Base-by-base conservation (phyloP, 2,888 invertebrate species). In the Nemotelus pantherinus region DNA sequence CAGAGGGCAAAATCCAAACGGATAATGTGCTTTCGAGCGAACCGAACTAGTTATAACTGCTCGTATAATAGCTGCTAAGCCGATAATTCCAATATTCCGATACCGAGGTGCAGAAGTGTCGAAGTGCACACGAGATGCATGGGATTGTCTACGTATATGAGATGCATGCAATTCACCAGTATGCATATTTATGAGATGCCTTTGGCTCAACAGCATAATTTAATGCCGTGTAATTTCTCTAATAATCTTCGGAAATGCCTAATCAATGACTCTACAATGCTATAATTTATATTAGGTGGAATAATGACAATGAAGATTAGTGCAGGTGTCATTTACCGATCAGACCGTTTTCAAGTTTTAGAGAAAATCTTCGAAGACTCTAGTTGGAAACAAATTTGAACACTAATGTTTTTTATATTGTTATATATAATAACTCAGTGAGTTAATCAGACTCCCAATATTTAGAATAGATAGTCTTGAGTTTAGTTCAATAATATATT, bases 221-320 rank as follows among this genome's bases (percentile, higher is more conserved):
- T 74, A 74, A 74, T 39, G 50, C 74, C 60, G 41, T 74, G 74
- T 74, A 63, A 74, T 74, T 60, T 74, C 74, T 74, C 63, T 45
- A 74, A 74, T 74, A 74, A 74, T 74, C 74, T 74, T 47, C 44
- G 63, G 63, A 74, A 63, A 50, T 68, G 50, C 39, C 50, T 68
- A 63, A 74, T 74, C 74, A 74, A 60, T 74, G 63, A 63, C 9
- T 48, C 48, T 63, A 10, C 57, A 47, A 60, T 9, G 74, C 48
- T 39, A 60, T 60, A 63, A 74, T 74, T 53, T 55, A 74, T 50
- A 63, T 74, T 4, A 43, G 25, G 41, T 63, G 25, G 53, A 6
- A 63, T 63, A 10, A 63, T 63, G 63, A 39, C 25, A 25, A 25
- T 58, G 6, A 58, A 10, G n/a, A 58, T 58, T 58, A 58, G 39